Evolutionary conservation across 2,888 invertebrate genomes (phyloP).

Genomic region (Athalia rosae): DNA sequence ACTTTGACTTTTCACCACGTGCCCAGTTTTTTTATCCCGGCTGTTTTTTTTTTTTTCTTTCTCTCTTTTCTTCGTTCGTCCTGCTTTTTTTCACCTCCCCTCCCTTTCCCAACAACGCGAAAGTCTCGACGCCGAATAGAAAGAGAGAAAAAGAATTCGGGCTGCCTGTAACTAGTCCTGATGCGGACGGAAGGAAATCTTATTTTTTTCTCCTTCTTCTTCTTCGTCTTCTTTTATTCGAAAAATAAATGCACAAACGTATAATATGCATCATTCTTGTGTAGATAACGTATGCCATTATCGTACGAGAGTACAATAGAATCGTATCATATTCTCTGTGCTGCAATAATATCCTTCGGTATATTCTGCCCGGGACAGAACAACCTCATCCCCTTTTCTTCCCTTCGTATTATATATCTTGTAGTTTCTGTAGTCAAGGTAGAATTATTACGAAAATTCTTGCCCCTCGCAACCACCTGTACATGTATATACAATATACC

Average conservation of each 20-base stretch:
- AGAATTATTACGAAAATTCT: conserved; percentile 7
- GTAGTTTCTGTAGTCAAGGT: not conserved
- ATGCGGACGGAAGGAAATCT: too few species aligned
- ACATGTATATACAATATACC: not conserved
- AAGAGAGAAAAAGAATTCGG: not conserved
- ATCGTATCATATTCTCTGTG: conserved; percentile 1
- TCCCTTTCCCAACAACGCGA: not conserved
- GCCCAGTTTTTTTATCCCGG: too few species aligned
- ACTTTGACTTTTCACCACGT: not conserved
- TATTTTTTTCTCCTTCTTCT: too few species aligned
- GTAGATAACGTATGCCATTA: conserved; percentile 17
- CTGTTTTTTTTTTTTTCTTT: too few species aligned
- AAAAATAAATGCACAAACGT: not conserved
- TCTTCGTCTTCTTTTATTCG: too few species aligned
- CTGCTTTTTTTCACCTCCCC: not conserved
- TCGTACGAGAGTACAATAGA: conserved; percentile 8
- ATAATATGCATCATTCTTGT: not conserved
- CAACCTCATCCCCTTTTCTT: too few species aligned
- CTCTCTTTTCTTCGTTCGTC: too few species aligned
- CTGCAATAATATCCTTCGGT: conserved; percentile 4
- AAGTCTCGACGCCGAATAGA: not conserved
- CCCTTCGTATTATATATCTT: too few species aligned
- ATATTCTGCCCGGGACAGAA: not conserved
- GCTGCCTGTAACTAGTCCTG: not conserved
- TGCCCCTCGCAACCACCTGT: not conserved